Base-by-base conservation (phyloP, 1,140 invertebrate species). In the Hylyphantes graminicola region DNA sequence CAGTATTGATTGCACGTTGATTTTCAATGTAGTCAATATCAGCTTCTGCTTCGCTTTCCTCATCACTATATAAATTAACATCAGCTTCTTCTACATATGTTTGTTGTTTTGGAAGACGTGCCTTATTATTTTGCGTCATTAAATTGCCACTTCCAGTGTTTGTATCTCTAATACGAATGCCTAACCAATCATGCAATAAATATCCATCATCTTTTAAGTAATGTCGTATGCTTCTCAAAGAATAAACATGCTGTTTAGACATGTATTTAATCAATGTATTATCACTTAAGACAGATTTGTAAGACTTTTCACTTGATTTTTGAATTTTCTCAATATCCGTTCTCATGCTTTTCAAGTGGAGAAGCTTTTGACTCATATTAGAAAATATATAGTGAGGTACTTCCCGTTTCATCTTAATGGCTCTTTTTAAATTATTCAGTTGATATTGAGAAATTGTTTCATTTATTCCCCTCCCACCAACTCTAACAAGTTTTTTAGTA, bases 401-500 rank as follows among this genome's bases (percentile, higher is more conserved):
- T 61, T 76, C 15, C 6, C 68, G 21, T 35, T 82, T 80, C 19
- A 9, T 15, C 19, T 53, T 53, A 11, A 54, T 55, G 2, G 17
- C 61, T 53, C 57, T 59, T 53, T 64, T 86, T 21, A 86, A 21
- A 55, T 87, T 61, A 50, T 15, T 59, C 0, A 87, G 48, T 54
- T 84, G 76, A 65, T 86, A 87, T 53, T 82, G 50, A 55, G 86
- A 64, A 15, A 88, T 9, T 55, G 55, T 61, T 88, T 92, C 90
- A 87, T 91, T 93, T 87, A 92, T 92, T 0, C 93, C 93, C 88
- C 94, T 92, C 11, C 93, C 93, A 8, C 96, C 96, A 85, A 96
- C 92, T 54, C 96, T 91, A 17, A 95, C 90, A 74, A 96, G 90
- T 12, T 88, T 88, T 4, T 87, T 61, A 8, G 88, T 89, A 21